These are phyloP conservation scores for Semnornis frantzii DNA, from an alignment of 2,113 vertebrate genomes.

Conservation along the genomic window DNA sequence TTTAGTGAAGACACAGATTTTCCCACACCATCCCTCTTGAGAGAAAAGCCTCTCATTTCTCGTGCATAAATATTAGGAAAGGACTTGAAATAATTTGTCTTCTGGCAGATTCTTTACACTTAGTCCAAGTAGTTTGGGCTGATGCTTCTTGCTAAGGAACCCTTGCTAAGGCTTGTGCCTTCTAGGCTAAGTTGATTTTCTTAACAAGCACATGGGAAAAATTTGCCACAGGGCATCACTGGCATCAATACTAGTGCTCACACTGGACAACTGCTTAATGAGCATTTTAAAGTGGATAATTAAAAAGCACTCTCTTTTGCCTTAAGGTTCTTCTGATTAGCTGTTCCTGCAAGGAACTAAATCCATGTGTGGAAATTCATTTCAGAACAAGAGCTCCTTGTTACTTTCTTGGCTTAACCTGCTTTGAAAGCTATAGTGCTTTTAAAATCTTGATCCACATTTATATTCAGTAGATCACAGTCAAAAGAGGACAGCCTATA, in stretches of 20 bases:
- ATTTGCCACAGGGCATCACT: not conserved
- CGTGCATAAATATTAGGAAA: conserved; percentile 11
- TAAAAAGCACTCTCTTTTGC: not conserved
- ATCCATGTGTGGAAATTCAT: not conserved
- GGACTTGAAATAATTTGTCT: conserved; percentile 42
- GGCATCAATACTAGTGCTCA: not conserved
- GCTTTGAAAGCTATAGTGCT: not conserved
- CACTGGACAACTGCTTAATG: not conserved
- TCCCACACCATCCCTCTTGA: conserved; percentile 18
- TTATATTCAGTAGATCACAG: not conserved
- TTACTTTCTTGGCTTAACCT: not conserved
- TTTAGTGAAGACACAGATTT: conserved; percentile 42
- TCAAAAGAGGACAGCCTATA: not conserved
- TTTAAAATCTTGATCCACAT: not conserved
- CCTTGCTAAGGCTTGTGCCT: not conserved
- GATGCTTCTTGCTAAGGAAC: not conserved
- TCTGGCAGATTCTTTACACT: conserved; percentile 16
- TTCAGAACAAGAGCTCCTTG: conserved; percentile 1
- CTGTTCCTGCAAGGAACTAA: conserved; percentile 21
- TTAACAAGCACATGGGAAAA: not conserved
- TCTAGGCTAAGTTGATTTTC: not conserved
- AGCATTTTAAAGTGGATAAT: not conserved
- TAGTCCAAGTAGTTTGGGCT: not conserved
- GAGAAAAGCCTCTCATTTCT: conserved; percentile 27
- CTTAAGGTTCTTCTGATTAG: conserved; percentile 14